A percentile compares a stretch with the other conserved stretches of the same genome.
These are phyloP conservation scores for Sinocyclocheilus maitianheensis DNA, from an alignment of 2,113 vertebrate genomes.

Conservation along the genomic window DNA sequence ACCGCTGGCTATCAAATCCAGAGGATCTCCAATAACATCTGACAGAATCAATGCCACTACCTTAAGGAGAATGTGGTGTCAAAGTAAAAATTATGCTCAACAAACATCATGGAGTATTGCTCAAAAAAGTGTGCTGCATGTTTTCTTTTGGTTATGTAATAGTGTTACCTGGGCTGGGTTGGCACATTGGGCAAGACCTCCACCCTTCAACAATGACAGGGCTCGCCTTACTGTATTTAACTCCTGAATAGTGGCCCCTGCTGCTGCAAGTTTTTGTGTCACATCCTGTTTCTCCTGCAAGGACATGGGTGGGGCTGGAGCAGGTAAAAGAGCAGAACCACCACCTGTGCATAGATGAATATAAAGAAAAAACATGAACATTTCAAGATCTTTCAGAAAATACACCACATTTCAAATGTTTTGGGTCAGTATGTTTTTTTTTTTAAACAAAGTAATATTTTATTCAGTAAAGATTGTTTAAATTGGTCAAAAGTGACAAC, in stretches of 20 bases:
- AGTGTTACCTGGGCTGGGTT: constrained; percentile 85
- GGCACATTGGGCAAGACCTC: constrained; percentile 85
- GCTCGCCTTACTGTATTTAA: constrained; percentile 89
- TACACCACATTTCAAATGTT: not conserved
- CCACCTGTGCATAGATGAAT: constrained; percentile 78
- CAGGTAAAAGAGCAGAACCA: constrained; percentile 91
- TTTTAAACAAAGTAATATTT: not conserved
- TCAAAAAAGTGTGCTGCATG: not conserved
- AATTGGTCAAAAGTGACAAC: too few relatives aligned
- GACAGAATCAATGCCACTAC: constrained; percentile 93
- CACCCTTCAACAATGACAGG: constrained; percentile 91
- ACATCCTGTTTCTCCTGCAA: constrained; percentile 89
- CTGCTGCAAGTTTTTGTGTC: constrained; percentile 84
- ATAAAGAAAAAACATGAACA: not conserved
- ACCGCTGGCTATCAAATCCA: constrained; percentile 93
- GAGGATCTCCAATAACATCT: constrained; percentile 90
- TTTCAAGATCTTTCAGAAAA: not conserved
- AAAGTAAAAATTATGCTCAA: not conserved
- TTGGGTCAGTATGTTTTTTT: not conserved
- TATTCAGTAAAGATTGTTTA: too few relatives aligned
- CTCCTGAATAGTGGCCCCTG: constrained; percentile 92
- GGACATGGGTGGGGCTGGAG: constrained; percentile 87
- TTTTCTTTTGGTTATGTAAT: not conserved
- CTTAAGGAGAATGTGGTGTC: constrained; percentile 65
- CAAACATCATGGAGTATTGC: not conserved